These are phyloP conservation scores for Leiothrix lutea DNA, from an alignment of 2,113 vertebrate genomes.

Conservation along the genomic window DNA sequence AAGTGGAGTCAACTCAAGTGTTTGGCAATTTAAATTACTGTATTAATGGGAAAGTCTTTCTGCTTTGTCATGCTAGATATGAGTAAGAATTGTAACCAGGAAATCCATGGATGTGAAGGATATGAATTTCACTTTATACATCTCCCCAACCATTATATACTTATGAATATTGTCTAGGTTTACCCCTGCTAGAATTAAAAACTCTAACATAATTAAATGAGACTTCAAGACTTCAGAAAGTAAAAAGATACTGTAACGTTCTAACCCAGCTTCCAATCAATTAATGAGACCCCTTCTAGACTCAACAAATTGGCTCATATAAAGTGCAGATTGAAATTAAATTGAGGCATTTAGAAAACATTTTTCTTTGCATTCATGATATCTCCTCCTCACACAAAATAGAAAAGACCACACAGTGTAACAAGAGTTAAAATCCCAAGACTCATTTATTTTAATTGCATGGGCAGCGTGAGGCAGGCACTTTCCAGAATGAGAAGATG, in stretches of 20 bases:
- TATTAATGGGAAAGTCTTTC: not conserved
- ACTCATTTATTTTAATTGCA: not conserved
- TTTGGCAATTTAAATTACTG: not conserved
- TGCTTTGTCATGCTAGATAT: not conserved
- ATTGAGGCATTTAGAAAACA: not conserved
- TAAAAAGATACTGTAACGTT: not conserved
- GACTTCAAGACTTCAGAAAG: not conserved
- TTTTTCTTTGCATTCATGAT: not conserved
- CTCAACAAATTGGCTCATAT: not conserved
- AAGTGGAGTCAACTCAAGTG: not conserved
- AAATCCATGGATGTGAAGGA: not conserved
- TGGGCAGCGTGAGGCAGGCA: not conserved
- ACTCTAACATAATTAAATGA: not conserved
- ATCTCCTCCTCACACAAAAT: not conserved
- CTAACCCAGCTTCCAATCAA: not conserved
- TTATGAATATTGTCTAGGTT: not conserved
- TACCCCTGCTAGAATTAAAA: not conserved
- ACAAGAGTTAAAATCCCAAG: not conserved
- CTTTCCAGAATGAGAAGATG: not conserved
- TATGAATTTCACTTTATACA: not conserved
- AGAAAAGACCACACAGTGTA: not conserved
- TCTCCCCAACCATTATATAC: not conserved
- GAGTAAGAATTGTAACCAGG: not conserved
- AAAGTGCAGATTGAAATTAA: not conserved
- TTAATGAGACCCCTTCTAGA: not conserved